phyloP scores from a whole-genome alignment of 2,888 invertebrate species.

The Andrena flavipes region DNA sequence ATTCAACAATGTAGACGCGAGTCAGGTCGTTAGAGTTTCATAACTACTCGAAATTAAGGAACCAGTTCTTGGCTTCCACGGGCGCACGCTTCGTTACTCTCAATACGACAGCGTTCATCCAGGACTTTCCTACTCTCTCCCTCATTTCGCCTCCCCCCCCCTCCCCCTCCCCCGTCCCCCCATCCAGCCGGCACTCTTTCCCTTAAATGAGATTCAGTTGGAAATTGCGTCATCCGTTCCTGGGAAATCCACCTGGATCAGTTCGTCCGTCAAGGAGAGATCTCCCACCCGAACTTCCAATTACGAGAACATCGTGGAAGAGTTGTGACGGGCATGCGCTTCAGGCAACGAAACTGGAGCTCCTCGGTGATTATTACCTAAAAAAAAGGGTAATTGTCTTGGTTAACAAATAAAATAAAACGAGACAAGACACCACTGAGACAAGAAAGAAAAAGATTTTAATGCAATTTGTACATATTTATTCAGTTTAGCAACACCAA shows the following conservation, averaged over 20 bases:
- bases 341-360: conserved; percentile 45
- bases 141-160: not conserved
- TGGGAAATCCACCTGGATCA: conserved; percentile 63
- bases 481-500: too few relatives aligned
- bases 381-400: too few relatives aligned
- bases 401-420: too few relatives aligned
- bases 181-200: conserved; percentile 21
- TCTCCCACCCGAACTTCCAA: conserved; percentile 68
- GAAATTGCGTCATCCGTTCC: conserved; percentile 62
- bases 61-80: not conserved
- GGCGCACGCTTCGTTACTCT: conserved; percentile 25
- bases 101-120: conserved; percentile 15
- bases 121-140: not conserved
- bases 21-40: conserved; percentile 34
- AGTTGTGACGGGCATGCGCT: conserved; percentile 59
- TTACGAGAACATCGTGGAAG: conserved; percentile 68
- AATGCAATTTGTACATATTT: too few relatives aligned
- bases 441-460: too few relatives aligned
- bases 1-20: not conserved
- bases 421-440: too few relatives aligned
- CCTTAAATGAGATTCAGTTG: conserved; percentile 50
- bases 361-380: conserved; percentile 57
- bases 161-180: not conserved
- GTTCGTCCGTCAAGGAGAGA: conserved; percentile 63
- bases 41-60: conserved; percentile 36